Evolutionary conservation across 2,797 vertebrate genomes (phyloP).

Genomic region (Dromococcyx pavoninus): DNA sequence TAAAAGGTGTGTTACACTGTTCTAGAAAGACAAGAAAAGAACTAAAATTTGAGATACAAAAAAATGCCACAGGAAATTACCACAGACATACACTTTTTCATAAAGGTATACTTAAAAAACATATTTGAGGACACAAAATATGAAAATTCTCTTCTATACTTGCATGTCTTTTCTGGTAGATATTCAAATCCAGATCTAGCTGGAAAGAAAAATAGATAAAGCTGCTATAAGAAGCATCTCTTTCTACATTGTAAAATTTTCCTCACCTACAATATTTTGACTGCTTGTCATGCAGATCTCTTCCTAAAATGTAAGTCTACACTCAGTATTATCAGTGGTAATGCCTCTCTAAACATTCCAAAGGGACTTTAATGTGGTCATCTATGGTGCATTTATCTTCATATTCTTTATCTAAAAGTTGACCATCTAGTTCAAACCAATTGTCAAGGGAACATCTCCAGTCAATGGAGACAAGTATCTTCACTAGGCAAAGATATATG

Average conservation of each 20-base stretch:
- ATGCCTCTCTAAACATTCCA: background rate
- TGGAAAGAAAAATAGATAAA: background rate
- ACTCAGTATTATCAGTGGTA: background rate
- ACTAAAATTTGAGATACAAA: background rate
- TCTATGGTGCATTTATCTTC: background rate
- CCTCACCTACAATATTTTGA: background rate
- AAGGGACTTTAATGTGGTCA: background rate
- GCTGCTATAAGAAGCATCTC: background rate
- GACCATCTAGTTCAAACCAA: background rate
- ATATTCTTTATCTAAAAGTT: background rate
- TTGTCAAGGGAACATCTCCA: background rate
- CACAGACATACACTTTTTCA: background rate
- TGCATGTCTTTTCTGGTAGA: background rate
- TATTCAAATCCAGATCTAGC: background rate
- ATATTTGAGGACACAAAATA: background rate
- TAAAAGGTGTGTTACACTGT: background rate
- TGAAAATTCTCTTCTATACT: background rate
- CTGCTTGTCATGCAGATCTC: background rate
- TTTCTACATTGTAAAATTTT: background rate
- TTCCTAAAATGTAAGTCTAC: background rate
- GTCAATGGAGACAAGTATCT: background rate
- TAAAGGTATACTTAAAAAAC: background rate
- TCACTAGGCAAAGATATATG: background rate
- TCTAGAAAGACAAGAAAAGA: background rate
- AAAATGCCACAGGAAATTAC: background rate